Percentiles rank a stretch among this genome's conserved stretches.
phyloP scores from a whole-genome alignment of 2,113 vertebrate genomes.

The Hippoglossus stenolepis region DNA sequence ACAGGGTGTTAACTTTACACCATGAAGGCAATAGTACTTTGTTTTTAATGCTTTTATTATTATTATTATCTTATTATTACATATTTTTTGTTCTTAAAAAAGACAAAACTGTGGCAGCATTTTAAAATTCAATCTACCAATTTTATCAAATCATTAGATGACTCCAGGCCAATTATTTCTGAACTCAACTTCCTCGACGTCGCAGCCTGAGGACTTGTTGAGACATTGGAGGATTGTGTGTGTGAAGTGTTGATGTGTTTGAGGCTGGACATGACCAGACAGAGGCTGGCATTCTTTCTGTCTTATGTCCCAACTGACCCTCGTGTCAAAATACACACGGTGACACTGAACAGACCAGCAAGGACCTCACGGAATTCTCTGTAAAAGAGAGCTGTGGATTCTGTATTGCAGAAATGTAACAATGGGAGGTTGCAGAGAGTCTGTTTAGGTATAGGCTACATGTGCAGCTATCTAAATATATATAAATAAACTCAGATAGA shows the following conservation, averaged over 20 bases:
- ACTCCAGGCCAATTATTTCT: background rate
- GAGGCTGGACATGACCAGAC: conserved; percentile 3
- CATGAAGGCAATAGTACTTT: background rate
- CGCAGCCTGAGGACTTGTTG: conserved; percentile 11
- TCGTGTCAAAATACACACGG: conserved; percentile 31
- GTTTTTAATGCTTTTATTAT: background rate
- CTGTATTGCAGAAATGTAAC: background rate
- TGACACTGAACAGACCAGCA: conserved; percentile 42
- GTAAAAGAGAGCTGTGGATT: conserved; percentile 4
- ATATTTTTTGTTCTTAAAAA: background rate
- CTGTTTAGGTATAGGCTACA: background rate
- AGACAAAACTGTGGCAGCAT: background rate
- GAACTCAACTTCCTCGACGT: conserved; percentile 37
- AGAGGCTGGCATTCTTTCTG: conserved; percentile 36
- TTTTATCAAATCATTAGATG: conserved; percentile 27
- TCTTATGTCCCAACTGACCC: background rate
- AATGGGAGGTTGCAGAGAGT: background rate
- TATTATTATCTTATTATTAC: conserved; percentile 9
- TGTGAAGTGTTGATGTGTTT: background rate
- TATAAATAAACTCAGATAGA: too few species aligned
- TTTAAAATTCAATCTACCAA: conserved; percentile 4
- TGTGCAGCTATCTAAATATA: background rate
- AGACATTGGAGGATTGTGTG: conserved; percentile 23
- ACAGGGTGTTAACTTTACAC: background rate
- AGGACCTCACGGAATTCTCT: conserved; percentile 8